A percentile compares a stretch with the other conserved stretches of the same genome.
Evolutionary conservation across 2,888 invertebrate genomes (phyloP).

Genomic region (Mesorhabditis belari): DNA sequence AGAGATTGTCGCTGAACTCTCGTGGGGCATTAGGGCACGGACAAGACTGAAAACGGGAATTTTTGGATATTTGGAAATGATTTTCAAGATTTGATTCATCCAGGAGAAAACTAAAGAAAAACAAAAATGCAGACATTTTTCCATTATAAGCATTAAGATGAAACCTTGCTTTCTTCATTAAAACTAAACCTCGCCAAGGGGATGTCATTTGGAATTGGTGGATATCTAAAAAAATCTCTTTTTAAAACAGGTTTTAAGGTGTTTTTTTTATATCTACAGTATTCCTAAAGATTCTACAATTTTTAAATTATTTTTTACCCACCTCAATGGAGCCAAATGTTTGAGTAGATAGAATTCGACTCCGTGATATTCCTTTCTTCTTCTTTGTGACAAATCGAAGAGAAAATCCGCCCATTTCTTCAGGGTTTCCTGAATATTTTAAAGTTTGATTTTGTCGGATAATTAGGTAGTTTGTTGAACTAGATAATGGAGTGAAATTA

Average conservation of each 20-base stretch:
- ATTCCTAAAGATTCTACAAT: too few relatives aligned
- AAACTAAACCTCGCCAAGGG: neutral
- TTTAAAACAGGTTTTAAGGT: neutral
- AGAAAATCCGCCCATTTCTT: conserved; percentile 11
- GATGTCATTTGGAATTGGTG: neutral
- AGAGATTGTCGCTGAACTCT: neutral
- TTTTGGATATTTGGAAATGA: too few relatives aligned
- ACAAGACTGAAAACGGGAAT: neutral
- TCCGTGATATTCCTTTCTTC: conserved; percentile 31
- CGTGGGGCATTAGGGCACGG: neutral
- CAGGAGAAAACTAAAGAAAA: too few relatives aligned
- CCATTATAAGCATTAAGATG: neutral
- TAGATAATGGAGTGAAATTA: too few relatives aligned
- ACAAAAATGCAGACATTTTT: too few relatives aligned
- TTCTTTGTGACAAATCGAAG: conserved; percentile 18
- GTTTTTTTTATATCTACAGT: too few relatives aligned
- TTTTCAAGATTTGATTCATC: too few relatives aligned
- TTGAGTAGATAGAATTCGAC: conserved; percentile 32
- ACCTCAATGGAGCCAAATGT: conserved; percentile 27
- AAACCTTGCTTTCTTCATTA: neutral
- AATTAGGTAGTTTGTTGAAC: too few relatives aligned
- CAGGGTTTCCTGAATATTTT: neutral
- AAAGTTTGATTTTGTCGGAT: neutral
- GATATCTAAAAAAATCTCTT: neutral
- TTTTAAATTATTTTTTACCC: too few relatives aligned